Evolutionary conservation across 2,113 vertebrate species (phyloP).

Genomic region (Elachura formosa): DNA sequence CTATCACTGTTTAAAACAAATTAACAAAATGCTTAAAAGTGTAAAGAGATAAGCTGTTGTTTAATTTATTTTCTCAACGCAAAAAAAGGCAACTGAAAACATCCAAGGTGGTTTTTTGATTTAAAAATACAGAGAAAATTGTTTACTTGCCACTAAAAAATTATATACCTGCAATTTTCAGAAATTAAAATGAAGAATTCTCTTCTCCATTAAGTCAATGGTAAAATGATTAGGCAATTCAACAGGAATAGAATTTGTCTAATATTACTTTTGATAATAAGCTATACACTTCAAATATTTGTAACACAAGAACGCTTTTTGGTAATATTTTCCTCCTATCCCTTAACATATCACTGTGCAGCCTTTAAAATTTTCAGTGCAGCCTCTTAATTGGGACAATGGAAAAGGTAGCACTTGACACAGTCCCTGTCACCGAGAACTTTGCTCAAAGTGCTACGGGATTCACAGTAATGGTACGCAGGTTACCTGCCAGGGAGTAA

Average conservation of each 20-base stretch:
- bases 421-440: neutral
- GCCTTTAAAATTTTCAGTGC: neutral
- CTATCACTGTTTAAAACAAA: constrained; percentile 42
- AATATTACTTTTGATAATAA: neutral
- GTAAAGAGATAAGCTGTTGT: neutral
- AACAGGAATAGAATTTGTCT: neutral
- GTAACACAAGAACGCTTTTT: neutral
- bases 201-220: neutral
- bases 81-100: neutral
- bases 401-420: neutral
- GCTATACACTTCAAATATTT: neutral
- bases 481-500: neutral
- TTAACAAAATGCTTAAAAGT: neutral
- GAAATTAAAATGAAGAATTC: neutral
- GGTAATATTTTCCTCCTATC: neutral
- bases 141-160: neutral
- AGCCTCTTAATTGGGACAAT: neutral
- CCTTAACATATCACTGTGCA: neutral
- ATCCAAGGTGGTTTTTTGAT: neutral
- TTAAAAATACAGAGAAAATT: neutral
- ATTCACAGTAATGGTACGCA: neutral
- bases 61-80: neutral
- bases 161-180: neutral
- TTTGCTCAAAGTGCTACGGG: neutral
- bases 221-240: neutral